Evolutionary conservation across 2,888 invertebrate species (phyloP).

Genomic region (Phymatocera aterrima): DNA sequence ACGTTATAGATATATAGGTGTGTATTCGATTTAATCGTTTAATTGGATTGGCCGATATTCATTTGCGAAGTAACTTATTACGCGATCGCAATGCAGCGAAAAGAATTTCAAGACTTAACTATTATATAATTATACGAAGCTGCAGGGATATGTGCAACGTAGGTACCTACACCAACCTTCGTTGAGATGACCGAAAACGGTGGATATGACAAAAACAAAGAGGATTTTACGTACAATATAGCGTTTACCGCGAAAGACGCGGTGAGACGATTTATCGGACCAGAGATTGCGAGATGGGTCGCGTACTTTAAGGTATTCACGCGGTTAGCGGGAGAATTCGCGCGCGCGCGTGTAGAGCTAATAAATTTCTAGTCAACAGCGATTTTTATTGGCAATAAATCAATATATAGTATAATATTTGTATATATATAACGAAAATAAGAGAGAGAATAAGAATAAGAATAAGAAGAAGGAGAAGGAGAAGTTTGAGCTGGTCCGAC

Average conservation of each 20-base stretch:
- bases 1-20: constrained; percentile 49
- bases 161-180: neutral
- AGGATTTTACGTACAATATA: too few relatives aligned
- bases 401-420: too few relatives aligned
- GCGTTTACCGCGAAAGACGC: too few relatives aligned
- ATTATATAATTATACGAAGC: neutral
- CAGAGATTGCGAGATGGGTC: too few relatives aligned
- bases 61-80: constrained; percentile 44
- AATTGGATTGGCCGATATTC: constrained; percentile 71
- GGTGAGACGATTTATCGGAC: too few relatives aligned
- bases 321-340: too few relatives aligned
- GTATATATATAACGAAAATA: too few relatives aligned
- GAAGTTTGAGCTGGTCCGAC: neutral
- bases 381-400: constrained; percentile 25
- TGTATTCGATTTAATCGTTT: constrained; percentile 62
- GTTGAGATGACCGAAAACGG: too few relatives aligned
- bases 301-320: too few relatives aligned
- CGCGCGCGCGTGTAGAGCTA: too few relatives aligned
- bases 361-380: constrained; percentile 4
- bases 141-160: neutral
- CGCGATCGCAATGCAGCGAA: constrained; percentile 23
- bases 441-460: neutral
- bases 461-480: neutral
- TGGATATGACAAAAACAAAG: too few relatives aligned
- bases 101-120: constrained; percentile 19